Conservation (phyloP, 2,113 vertebrate species). For the Sprattus sprattus region DNA sequence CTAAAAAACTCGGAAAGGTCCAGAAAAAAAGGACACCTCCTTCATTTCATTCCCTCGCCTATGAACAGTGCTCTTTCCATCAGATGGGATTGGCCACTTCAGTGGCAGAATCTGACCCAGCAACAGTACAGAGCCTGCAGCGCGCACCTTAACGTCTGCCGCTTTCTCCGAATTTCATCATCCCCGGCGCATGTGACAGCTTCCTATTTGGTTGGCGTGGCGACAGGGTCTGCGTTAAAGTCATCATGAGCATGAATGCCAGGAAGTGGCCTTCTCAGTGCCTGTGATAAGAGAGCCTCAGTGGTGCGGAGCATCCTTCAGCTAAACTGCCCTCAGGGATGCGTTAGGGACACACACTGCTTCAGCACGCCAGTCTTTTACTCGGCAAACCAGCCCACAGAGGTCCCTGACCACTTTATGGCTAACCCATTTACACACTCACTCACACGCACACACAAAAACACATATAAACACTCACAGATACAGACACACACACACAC, state of each 20-base stretch:
- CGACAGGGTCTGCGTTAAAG: slow-evolving; percentile 48
- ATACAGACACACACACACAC: not conserved
- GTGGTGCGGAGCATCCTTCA: slow-evolving; percentile 48
- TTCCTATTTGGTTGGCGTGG: slow-evolving; percentile 24
- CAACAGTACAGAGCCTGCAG: not conserved
- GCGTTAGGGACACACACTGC: slow-evolving; percentile 48
- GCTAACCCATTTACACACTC: slow-evolving; percentile 38
- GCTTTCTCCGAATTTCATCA: slow-evolving; percentile 61
- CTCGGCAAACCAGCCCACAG: slow-evolving; percentile 18
- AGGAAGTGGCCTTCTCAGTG: slow-evolving; percentile 33
- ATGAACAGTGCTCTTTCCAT: not conserved
- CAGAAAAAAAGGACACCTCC: not conserved
- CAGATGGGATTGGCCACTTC: not conserved
- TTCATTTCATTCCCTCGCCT: no score
- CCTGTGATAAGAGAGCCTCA: slow-evolving; percentile 37
- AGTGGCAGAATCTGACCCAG: slow-evolving; percentile 6
- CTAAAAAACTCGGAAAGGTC: not conserved
- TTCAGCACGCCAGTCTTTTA: slow-evolving; percentile 44
- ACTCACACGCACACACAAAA: not conserved
- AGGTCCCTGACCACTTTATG: slow-evolving; percentile 27
- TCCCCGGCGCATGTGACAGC: slow-evolving; percentile 34
- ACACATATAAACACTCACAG: not conserved
- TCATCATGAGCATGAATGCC: slow-evolving; percentile 54
- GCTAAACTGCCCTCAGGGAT: slow-evolving; percentile 54
- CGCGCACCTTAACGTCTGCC: slow-evolving; percentile 23